These are phyloP conservation scores for Stylophora pistillata DNA, from an alignment of 64 coral and sea anemone species.

Conservation along the genomic window DNA sequence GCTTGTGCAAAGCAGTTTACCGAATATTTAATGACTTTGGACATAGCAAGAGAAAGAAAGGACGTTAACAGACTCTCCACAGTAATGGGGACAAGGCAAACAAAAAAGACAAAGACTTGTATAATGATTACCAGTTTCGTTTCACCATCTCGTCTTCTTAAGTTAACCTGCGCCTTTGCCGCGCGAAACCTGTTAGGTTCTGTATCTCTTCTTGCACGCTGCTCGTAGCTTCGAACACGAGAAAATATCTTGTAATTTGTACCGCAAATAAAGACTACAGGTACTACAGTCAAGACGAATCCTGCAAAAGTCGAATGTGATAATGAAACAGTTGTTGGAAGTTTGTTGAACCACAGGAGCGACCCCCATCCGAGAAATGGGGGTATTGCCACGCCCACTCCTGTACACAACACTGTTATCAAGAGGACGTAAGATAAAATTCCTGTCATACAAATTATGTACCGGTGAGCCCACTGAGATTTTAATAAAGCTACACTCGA, in stretches of 20 bases:
- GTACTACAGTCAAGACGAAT: not conserved
- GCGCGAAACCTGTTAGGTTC: not conserved
- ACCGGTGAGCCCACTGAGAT: not conserved
- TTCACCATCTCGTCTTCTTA: not conserved
- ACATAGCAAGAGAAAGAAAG: not conserved
- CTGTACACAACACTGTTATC: not conserved
- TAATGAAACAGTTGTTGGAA: not conserved
- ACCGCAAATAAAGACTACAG: not conserved
- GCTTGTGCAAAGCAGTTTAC: conserved; percentile 11
- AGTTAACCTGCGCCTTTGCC: not conserved
- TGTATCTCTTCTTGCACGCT: not conserved
- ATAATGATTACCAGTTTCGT: conserved; percentile 7
- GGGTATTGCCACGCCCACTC: not conserved
- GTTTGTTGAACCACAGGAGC: not conserved
- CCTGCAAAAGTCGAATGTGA: not conserved
- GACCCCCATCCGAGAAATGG: conserved; percentile 18
- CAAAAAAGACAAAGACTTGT: not conserved
- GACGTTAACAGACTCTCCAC: not conserved
- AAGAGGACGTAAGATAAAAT: not conserved
- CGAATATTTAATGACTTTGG: not conserved
- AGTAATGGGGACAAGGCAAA: not conserved
- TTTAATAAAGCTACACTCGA: not conserved
- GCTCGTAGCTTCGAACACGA: conserved; percentile 22
- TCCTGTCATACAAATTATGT: not conserved
- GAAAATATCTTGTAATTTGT: conserved; percentile 10